Evolutionary conservation across 2,888 invertebrate genomes (phyloP).

Genomic region (Nudaria mundana): DNA sequence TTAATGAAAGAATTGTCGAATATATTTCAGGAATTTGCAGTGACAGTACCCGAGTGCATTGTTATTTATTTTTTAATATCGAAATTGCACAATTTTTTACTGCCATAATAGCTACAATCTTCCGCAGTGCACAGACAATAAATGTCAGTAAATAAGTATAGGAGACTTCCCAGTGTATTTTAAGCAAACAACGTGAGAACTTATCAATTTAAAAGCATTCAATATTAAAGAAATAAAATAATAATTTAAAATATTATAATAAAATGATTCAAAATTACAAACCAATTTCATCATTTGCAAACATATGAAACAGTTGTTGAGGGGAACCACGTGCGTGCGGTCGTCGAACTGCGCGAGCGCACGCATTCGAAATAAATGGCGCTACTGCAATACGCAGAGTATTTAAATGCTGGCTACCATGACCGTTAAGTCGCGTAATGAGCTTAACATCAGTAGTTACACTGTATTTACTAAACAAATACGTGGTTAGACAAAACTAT

Average conservation of each 20-base stretch:
- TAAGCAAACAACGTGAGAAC: no score
- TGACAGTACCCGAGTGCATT: no score
- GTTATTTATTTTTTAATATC: no score
- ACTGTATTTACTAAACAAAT: constrained; percentile 2
- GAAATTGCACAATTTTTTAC: no score
- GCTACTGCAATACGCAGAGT: constrained; percentile 17
- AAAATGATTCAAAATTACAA: constrained; percentile 1
- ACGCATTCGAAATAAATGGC: constrained; percentile 31
- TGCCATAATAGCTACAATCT: no score
- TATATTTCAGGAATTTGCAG: no score
- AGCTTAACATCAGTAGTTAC: background rate
- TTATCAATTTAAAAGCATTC: no score
- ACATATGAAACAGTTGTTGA: constrained; percentile 4
- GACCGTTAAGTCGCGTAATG: constrained; percentile 7
- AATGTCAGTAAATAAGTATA: no score
- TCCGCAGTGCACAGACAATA: no score
- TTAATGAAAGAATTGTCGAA: constrained; percentile 11
- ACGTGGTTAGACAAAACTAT: background rate
- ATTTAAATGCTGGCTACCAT: constrained; percentile 3
- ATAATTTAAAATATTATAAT: background rate
- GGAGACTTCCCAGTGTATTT: no score
- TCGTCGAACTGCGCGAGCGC: constrained; percentile 28
- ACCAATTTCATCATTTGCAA: constrained; percentile 6
- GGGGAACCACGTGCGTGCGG: constrained; percentile 27
- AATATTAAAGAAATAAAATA: background rate